These are phyloP conservation scores for Lasioglossum villosulum DNA, from an alignment of 2,888 invertebrate genomes.

Conservation along the genomic window DNA sequence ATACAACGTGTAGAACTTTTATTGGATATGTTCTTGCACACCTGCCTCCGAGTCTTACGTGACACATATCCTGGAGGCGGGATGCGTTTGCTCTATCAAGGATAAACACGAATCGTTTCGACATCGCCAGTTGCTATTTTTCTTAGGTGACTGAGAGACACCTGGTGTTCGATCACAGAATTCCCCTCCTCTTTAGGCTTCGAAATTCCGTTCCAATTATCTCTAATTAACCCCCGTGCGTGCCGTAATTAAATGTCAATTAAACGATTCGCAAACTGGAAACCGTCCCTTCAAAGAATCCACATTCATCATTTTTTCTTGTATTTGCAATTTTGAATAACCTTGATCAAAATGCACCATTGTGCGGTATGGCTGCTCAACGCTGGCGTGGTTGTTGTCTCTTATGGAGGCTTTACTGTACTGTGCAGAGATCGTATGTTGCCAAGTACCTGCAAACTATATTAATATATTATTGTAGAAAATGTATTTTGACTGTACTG, in stretches of 20 bases:
- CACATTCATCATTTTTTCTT: too few species aligned
- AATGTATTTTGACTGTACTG: neutral
- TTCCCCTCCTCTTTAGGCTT: neutral
- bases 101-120: conserved; percentile 56
- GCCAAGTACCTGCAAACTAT: neutral
- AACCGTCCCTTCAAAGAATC: neutral
- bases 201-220: neutral
- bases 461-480: neutral
- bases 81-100: conserved; percentile 63
- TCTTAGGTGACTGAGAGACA: conserved; percentile 8
- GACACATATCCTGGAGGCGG: conserved; percentile 60
- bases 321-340: neutral
- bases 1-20: conserved; percentile 43
- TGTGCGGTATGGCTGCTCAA: neutral
- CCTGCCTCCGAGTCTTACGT: conserved; percentile 55
- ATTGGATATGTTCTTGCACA: conserved; percentile 40
- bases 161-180: neutral
- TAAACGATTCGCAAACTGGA: neutral
- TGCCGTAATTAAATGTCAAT: neutral
- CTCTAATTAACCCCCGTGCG: neutral
- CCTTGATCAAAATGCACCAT: neutral
- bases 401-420: neutral
- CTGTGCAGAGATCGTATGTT: neutral
- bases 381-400: neutral
- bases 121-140: conserved; percentile 33